Evolutionary conservation across 2,113 vertebrate genomes (phyloP).

Genomic region (Oncorhynchus clarkii): DNA sequence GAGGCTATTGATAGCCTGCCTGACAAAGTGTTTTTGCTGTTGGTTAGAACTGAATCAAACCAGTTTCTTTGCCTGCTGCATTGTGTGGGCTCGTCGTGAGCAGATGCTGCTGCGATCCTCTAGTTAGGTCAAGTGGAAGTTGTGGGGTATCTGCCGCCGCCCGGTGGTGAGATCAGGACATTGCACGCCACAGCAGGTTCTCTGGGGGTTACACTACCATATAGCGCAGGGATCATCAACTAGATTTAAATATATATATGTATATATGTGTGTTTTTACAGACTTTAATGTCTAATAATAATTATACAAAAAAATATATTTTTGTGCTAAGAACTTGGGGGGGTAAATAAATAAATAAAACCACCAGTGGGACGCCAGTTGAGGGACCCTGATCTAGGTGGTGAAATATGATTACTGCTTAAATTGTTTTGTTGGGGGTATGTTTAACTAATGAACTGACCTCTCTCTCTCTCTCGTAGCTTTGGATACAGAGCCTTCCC

Average conservation of each 20-base stretch:
- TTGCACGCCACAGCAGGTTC: neutral
- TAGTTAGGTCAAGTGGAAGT: neutral
- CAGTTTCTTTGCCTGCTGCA: neutral
- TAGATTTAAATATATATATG: too few species aligned
- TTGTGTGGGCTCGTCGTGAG: neutral
- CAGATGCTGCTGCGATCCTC: neutral
- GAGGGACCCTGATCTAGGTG: too few species aligned
- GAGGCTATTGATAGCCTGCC: neutral
- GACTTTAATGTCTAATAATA: too few species aligned
- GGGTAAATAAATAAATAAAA: too few species aligned
- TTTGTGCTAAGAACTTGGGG: too few species aligned
- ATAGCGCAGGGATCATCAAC: too few species aligned
- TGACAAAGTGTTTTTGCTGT: neutral
- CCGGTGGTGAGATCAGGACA: neutral
- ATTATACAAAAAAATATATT: too few species aligned
- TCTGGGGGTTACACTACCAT: too few species aligned
- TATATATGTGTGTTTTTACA: too few species aligned
- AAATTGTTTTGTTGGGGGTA: neutral
- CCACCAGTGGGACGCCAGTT: too few species aligned
- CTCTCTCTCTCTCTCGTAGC: slow-evolving; percentile 59
- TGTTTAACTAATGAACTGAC: neutral
- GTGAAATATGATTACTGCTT: too few species aligned
- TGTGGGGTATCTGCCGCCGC: neutral
- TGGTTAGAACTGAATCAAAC: neutral
- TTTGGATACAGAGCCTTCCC: slow-evolving; percentile 86